Conservation (phyloP, 2,888 invertebrate genomes). For the Phyto melanocephala region DNA sequence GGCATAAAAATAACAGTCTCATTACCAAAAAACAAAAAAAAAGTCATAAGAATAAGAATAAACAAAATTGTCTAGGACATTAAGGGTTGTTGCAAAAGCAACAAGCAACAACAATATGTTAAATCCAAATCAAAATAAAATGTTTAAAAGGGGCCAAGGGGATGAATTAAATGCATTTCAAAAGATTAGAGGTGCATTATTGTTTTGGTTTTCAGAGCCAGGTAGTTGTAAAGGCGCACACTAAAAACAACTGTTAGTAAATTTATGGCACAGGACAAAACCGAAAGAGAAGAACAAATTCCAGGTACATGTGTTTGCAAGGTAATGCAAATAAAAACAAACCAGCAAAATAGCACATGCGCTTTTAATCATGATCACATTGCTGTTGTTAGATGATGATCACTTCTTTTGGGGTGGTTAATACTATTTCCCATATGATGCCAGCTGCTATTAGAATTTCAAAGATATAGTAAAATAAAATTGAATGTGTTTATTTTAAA, state of each 20-base stretch:
- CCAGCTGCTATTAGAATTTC: constrained; percentile 44
- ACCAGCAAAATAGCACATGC: constrained; percentile 65
- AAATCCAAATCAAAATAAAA: neutral
- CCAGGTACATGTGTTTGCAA: constrained; percentile 57
- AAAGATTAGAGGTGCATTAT: constrained; percentile 64
- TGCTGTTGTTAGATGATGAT: constrained; percentile 3
- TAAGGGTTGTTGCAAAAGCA: constrained; percentile 44
- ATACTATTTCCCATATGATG: constrained; percentile 9
- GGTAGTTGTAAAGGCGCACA: constrained; percentile 52
- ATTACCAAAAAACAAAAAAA: constrained; percentile 5
- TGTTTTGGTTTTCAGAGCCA: constrained; percentile 53
- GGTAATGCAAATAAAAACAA: constrained; percentile 67
- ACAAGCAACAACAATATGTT: constrained; percentile 15
- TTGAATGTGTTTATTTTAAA: neutral
- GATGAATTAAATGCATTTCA: constrained; percentile 54
- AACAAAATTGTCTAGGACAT: constrained; percentile 21
- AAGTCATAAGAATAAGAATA: neutral
- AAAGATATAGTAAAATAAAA: neutral
- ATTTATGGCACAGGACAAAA: constrained; percentile 50
- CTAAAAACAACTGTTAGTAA: constrained; percentile 2
- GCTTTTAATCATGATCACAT: constrained; percentile 49
- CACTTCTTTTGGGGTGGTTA: constrained; percentile 50
- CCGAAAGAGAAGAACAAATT: constrained; percentile 2
- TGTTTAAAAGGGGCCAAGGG: constrained; percentile 55
- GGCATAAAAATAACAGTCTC: constrained; percentile 29